Evolutionary conservation across 2,797 vertebrate genomes (phyloP), one percentile per base, ranked within the genome.

Genomic region (Eutrigla gurnardus): DNA sequence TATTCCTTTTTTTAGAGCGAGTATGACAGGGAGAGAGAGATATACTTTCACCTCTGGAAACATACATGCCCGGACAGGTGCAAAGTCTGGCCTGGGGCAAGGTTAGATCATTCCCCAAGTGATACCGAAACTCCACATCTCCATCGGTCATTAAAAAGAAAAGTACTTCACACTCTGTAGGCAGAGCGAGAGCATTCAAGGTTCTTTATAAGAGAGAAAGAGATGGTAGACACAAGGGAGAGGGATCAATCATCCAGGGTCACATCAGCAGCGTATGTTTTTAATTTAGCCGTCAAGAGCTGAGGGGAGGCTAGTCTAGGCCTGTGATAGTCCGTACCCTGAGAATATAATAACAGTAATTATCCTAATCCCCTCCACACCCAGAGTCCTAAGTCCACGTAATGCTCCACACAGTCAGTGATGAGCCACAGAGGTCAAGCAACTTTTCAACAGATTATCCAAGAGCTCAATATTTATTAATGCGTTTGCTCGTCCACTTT

Each of bases 341-440:
- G 81, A 89, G 89, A 92, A 91, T 92, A 93, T 93, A 94, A 94
- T 93, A 92, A 89, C 89, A 77, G 82, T 91, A 93, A 95, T 95
- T 93, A 94, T 89, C 79, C 81, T 94, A 94, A 94, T 94, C 93
- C 92, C 84, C 81, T 89, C 73, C 87, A 91, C 86, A 91, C 81
- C 84, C 84, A 64, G 63, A 85, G 49, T 86, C 83, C 76, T 80
- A 88, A 89, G 1, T 80, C 77, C 73, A 86, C 73, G 40, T 88
- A 84, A 89, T 91, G 77, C 82, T 75, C 72, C 71, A 53, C 47
- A 4, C 85, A 91, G 80, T 78, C 82, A 82, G 87, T 71, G 85
- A 89, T 84, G 88, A 90, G 87, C 70, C 78, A 65, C 75, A 60
- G 91, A 90, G 93, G 93, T 95, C 93, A 92, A 86, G 84, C 84